Conservation (phyloP, 2,888 invertebrate genomes). For the Philopedon plagiatum region DNA sequence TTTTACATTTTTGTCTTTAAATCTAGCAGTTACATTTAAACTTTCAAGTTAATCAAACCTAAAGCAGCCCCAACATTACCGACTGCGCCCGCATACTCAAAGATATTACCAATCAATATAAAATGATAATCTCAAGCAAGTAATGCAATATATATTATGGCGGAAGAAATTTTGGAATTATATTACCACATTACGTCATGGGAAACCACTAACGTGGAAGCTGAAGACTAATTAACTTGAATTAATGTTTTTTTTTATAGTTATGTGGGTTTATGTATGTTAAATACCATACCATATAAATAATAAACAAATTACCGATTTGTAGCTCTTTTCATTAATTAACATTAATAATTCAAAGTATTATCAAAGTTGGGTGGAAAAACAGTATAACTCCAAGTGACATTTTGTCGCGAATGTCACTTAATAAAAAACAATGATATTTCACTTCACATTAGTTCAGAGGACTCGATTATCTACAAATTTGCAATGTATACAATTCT, state of each 20-base stretch:
- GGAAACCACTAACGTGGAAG: neutral
- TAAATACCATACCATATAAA: neutral
- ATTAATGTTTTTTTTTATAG: neutral
- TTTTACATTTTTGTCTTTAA: too few relatives aligned
- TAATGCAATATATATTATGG: too few relatives aligned
- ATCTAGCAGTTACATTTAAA: too few relatives aligned
- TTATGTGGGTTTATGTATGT: neutral
- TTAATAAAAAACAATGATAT: neutral
- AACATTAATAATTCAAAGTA: neutral
- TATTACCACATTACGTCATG: neutral
- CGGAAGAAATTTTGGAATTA: too few relatives aligned
- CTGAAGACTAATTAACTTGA: neutral
- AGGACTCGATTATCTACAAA: neutral
- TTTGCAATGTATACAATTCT: neutral
- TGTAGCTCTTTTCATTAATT: neutral
- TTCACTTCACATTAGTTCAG: neutral
- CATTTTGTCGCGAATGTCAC: neutral
- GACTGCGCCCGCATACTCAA: too few relatives aligned
- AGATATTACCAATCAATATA: too few relatives aligned
- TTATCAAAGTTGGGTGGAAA: neutral
- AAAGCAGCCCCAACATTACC: too few relatives aligned
- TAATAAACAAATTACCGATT: neutral
- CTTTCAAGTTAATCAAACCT: too few relatives aligned
- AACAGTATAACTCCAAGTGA: neutral
- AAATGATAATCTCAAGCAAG: too few relatives aligned